These are phyloP conservation scores for Meganola albula DNA, from an alignment of 2,888 invertebrate genomes.

Conservation along the genomic window DNA sequence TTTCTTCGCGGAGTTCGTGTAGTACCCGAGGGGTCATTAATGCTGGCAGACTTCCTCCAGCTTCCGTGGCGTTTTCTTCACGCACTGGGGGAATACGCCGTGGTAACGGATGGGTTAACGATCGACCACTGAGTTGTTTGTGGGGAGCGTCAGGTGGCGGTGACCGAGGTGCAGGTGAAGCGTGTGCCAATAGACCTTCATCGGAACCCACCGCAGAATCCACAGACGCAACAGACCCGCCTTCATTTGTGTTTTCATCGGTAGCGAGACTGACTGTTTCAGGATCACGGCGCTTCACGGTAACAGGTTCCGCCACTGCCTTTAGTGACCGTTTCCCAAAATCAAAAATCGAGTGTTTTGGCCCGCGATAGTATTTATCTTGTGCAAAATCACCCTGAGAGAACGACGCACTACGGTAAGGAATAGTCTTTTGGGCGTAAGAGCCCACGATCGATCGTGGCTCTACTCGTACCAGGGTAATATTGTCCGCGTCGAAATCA, in stretches of 20 bases:
- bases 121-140: slow-evolving; percentile 70
- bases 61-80: slow-evolving; percentile 51
- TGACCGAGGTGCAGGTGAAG: slow-evolving; percentile 59
- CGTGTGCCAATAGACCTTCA: slow-evolving; percentile 70
- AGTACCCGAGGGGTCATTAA: slow-evolving; percentile 62
- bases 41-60: slow-evolving; percentile 59
- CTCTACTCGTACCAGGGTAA: slow-evolving; percentile 77
- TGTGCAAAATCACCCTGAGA: slow-evolving; percentile 89
- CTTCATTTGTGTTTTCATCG: slow-evolving; percentile 59
- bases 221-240: slow-evolving; percentile 72
- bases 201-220: slow-evolving; percentile 80
- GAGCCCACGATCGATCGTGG: slow-evolving; percentile 79
- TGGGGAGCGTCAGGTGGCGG: slow-evolving; percentile 68
- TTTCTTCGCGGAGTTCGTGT: slow-evolving; percentile 69
- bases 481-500: slow-evolving; percentile 66
- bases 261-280: slow-evolving; percentile 48
- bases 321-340: slow-evolving; percentile 54
- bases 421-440: slow-evolving; percentile 81
- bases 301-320: slow-evolving; percentile 34
- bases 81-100: slow-evolving; percentile 62
- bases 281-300: slow-evolving; percentile 47
- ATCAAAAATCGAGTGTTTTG: slow-evolving; percentile 61
- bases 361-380: slow-evolving; percentile 65
- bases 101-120: slow-evolving; percentile 71
- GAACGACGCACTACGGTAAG: slow-evolving; percentile 90